Evolutionary conservation across 1,140 invertebrate species (phyloP).

Genomic region (Whitmania pigra): DNA sequence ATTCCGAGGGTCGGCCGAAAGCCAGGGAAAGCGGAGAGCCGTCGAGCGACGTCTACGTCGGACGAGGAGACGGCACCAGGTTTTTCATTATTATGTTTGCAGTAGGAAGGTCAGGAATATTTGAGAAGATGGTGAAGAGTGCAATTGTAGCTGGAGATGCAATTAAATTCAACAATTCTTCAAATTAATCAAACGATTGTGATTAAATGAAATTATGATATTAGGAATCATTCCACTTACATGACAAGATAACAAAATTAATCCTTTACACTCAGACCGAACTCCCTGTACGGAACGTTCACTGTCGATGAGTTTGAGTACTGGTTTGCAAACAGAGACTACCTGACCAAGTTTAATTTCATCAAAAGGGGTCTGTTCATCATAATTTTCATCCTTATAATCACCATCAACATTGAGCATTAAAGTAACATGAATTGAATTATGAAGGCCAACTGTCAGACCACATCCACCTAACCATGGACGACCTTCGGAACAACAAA

Average conservation of each 20-base stretch:
- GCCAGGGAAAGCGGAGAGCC: constrained; percentile 16
- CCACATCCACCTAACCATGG: constrained; percentile 32
- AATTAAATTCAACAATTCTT: no score
- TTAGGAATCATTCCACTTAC: no score
- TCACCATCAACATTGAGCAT: no score
- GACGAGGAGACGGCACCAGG: constrained; percentile 13
- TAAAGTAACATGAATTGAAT: no score
- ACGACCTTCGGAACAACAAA: constrained; percentile 28
- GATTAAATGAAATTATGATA: no score
- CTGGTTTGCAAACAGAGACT: constrained; percentile 33
- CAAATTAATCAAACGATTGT: no score
- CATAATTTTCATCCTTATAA: not conserved
- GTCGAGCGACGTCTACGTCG: constrained; percentile 18
- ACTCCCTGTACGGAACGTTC: constrained; percentile 27
- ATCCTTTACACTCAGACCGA: not conserved
- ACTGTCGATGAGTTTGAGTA: constrained; percentile 38
- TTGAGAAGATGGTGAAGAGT: no score
- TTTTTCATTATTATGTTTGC: no score
- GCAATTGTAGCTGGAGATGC: no score
- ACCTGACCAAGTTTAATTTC: constrained; percentile 25
- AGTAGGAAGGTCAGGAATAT: no score
- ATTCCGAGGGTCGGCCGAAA: not conserved
- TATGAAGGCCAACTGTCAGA: not conserved
- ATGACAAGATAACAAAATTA: no score
- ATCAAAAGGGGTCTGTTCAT: constrained; percentile 23